These are phyloP conservation scores for Kryptopterus vitreolus DNA, from an alignment of 2,797 vertebrate species.

Conservation along the genomic window DNA sequence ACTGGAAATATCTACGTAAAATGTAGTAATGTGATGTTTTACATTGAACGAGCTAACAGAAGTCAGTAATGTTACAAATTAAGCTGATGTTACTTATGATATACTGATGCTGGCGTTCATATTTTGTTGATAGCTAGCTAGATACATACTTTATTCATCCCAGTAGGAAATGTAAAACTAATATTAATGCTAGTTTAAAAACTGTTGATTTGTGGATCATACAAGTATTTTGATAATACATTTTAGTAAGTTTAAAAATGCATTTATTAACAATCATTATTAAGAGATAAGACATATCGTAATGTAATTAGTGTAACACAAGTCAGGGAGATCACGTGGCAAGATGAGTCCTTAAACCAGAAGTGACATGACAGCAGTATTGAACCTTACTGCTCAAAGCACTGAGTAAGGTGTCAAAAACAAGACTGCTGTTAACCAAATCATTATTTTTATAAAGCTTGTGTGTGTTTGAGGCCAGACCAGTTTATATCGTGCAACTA, in stretches of 20 bases:
- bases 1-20: no score
- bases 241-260: no score
- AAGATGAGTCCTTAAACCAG: not conserved
- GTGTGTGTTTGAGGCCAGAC: not conserved
- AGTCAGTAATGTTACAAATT: not conserved
- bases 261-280: not conserved
- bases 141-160: no score
- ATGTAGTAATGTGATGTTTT: no score
- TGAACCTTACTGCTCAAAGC: not conserved
- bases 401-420: not conserved
- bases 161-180: no score
- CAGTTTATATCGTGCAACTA: constrained; percentile 8
- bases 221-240: not conserved
- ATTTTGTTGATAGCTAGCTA: not conserved
- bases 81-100: constrained; percentile 8
- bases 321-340: not conserved
- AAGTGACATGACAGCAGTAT: not conserved
- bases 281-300: not conserved
- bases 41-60: not conserved
- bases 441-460: not conserved
- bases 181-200: no score
- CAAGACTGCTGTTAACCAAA: not conserved
- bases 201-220: no score
- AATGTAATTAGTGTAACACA: not conserved
- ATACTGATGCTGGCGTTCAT: not conserved